Percentiles rank a stretch among this genome's conserved stretches.
These are phyloP conservation scores for Vireo griseus DNA, from an alignment of 2,797 vertebrate genomes.

Conservation along the genomic window DNA sequence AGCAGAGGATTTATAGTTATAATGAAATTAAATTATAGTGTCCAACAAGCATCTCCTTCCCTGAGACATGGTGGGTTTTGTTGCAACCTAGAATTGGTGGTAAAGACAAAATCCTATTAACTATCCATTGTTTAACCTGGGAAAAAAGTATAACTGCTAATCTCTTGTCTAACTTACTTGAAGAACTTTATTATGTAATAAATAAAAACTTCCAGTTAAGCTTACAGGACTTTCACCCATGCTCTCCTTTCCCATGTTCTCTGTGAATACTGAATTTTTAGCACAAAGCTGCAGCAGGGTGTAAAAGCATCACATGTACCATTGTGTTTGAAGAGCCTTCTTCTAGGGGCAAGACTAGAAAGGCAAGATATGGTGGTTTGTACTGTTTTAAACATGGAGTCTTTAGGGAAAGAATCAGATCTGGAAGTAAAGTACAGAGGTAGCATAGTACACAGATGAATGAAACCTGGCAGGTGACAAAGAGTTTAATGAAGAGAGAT, in stretches of 20 bases:
- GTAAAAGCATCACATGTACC: accelerated
- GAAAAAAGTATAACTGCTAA: neutral
- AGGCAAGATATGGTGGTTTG: neutral
- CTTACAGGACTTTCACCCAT: neutral
- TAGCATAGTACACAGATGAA: neutral
- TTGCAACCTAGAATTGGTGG: neutral
- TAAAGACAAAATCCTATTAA: neutral
- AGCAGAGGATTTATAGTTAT: neutral
- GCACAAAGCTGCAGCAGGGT: neutral
- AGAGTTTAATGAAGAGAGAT: neutral
- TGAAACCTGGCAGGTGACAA: neutral
- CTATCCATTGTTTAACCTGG: neutral
- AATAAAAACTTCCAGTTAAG: neutral
- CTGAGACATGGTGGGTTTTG: neutral
- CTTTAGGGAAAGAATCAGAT: neutral
- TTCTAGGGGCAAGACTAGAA: neutral
- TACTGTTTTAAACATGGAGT: neutral
- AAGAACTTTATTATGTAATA: neutral
- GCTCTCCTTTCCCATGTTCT: neutral
- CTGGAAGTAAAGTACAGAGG: neutral
- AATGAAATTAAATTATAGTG: neutral
- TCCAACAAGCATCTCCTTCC: neutral
- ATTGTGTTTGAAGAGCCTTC: neutral
- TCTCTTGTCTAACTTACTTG: neutral
- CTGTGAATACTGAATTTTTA: neutral